Evolutionary conservation across 2,888 invertebrate genomes (phyloP).

Genomic region (Troides helena): DNA sequence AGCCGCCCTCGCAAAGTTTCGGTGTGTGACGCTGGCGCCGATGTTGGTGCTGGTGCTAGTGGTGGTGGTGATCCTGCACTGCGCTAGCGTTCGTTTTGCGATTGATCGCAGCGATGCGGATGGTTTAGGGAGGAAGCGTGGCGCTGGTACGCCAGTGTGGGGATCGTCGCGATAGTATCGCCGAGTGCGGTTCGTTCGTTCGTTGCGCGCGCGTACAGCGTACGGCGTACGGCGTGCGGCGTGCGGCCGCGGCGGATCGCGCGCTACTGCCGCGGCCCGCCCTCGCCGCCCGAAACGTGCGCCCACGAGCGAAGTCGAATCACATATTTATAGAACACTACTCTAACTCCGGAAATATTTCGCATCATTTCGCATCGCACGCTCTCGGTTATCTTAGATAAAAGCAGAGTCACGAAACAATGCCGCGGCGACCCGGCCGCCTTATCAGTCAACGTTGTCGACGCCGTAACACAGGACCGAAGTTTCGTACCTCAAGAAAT

Average conservation of each 20-base stretch:
- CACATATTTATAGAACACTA: conserved; percentile 79
- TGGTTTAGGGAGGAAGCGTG: conserved; percentile 42
- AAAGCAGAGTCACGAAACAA: conserved; percentile 30
- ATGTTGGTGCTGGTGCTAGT: conserved; percentile 55
- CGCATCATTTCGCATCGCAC: conserved; percentile 78
- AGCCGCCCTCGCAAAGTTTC: conserved; percentile 72
- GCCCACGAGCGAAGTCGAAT: conserved; percentile 76
- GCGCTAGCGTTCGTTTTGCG: conserved; percentile 33
- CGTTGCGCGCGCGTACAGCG: conserved; percentile 69
- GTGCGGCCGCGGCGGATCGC: conserved; percentile 78
- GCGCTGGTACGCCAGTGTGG: conserved; percentile 41
- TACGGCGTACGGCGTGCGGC: conserved; percentile 48
- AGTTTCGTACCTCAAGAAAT: neutral
- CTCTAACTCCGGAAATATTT: conserved; percentile 80
- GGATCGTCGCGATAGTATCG: conserved; percentile 26
- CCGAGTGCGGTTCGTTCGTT: conserved; percentile 80
- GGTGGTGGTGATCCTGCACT: conserved; percentile 39
- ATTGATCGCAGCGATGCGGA: conserved; percentile 31
- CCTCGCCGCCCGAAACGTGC: conserved; percentile 55
- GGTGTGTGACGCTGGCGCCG: conserved; percentile 45
- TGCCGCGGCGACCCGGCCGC: conserved; percentile 4
- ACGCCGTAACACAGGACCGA: neutral
- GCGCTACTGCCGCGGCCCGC: conserved; percentile 68
- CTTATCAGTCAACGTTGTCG: conserved; percentile 23
- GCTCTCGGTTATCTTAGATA: conserved; percentile 68